Evolutionary conservation across 1,140 invertebrate genomes (phyloP).

Genomic region (Nixonia krombeini): DNA sequence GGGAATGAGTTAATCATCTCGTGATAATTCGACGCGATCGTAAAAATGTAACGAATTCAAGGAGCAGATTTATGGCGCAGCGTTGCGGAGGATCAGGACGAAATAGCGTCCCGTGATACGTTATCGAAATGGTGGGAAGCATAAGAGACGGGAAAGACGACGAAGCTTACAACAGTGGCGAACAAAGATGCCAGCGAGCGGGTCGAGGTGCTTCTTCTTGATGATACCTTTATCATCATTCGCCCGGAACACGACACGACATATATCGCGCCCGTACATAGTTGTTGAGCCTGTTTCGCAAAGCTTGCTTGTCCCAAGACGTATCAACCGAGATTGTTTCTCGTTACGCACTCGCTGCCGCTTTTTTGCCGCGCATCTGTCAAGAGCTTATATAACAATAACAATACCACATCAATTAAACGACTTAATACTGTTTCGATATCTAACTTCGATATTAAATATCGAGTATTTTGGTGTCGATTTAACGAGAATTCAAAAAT

Average conservation of each 20-base stretch:
- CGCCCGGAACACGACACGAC: background rate
- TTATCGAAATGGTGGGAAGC: conserved; percentile 4
- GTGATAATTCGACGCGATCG: too few relatives aligned
- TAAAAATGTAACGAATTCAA: too few relatives aligned
- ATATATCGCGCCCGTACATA: background rate
- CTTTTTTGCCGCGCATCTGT: too few relatives aligned
- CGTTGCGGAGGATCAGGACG: too few relatives aligned
- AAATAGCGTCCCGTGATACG: background rate
- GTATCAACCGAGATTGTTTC: background rate
- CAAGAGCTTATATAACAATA: too few relatives aligned
- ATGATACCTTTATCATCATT: background rate
- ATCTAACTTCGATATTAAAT: too few relatives aligned
- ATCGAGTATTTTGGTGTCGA: too few relatives aligned
- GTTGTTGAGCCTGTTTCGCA: background rate
- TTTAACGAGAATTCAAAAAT: too few relatives aligned
- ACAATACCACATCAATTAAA: too few relatives aligned
- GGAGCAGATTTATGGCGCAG: too few relatives aligned
- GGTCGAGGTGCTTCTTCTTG: background rate
- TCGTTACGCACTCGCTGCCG: background rate
- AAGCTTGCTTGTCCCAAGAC: background rate
- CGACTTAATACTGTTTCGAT: too few relatives aligned
- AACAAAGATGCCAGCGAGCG: background rate
- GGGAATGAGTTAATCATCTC: too few relatives aligned
- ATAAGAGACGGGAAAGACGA: background rate
- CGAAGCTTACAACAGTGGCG: background rate